These are phyloP conservation scores for Morpho deidamia DNA, from an alignment of 2,888 invertebrate species.

Conservation along the genomic window DNA sequence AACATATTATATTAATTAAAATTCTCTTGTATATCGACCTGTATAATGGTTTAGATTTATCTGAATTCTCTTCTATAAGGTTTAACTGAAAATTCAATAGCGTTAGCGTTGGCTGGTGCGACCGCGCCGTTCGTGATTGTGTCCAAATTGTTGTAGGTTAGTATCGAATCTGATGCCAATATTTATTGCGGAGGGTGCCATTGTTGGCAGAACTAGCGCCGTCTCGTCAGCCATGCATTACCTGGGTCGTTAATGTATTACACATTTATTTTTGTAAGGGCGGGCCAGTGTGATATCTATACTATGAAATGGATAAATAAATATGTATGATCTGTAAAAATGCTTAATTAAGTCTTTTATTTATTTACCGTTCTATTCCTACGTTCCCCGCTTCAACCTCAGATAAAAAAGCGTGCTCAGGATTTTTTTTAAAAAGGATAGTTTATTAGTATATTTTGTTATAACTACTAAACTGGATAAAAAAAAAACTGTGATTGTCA, in stretches of 20 bases:
- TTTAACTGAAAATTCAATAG: constrained; percentile 60
- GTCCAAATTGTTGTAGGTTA: constrained; percentile 69
- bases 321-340: constrained; percentile 79
- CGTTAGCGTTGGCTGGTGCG: constrained; percentile 46
- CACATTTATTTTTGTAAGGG: constrained; percentile 78
- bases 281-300: constrained; percentile 79
- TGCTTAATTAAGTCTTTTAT: constrained; percentile 50
- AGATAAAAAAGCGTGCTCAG: too few relatives aligned
- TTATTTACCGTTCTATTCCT: constrained; percentile 6
- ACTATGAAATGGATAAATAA: constrained; percentile 77
- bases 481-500: too few relatives aligned
- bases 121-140: constrained; percentile 54
- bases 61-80: constrained; percentile 64
- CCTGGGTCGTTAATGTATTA: constrained; percentile 71
- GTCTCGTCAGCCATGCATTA: constrained; percentile 51
- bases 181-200: constrained; percentile 44
- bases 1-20: constrained; percentile 53
- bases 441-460: too few relatives aligned
- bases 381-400: too few relatives aligned
- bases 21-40: constrained; percentile 74
- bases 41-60: constrained; percentile 76
- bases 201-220: constrained; percentile 39
- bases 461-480: too few relatives aligned
- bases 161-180: constrained; percentile 60
- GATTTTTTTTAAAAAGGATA: too few relatives aligned